These are phyloP conservation scores for Callospermophilus lateralis DNA, from an alignment of 2,113 vertebrate genomes.

Conservation along the genomic window DNA sequence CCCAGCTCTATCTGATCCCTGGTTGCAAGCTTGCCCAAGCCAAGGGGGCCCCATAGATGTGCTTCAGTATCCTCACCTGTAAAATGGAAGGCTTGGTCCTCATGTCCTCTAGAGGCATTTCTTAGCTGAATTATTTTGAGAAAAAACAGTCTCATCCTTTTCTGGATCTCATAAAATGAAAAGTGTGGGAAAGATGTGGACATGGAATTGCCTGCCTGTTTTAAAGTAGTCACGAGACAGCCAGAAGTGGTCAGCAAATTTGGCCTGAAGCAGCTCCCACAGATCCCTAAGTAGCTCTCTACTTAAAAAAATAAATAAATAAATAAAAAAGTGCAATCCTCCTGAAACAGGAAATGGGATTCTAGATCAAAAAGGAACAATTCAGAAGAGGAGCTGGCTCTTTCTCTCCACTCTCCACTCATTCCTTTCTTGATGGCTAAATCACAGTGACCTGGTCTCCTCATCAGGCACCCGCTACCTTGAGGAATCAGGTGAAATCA, in stretches of 20 bases:
- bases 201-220: neutral
- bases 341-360: neutral
- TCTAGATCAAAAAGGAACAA: neutral
- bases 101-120: neutral
- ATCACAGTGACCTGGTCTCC: neutral
- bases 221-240: neutral
- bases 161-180: neutral
- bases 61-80: neutral
- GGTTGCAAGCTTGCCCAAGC: neutral
- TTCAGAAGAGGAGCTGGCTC: neutral
- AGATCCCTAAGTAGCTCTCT: neutral
- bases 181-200: neutral
- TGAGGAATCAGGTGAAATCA: too few relatives aligned
- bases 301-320: neutral
- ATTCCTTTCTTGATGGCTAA: neutral
- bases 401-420: neutral
- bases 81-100: neutral
- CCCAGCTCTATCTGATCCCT: neutral
- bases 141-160: neutral
- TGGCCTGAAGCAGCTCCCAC: neutral
- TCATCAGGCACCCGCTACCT: neutral
- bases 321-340: neutral
- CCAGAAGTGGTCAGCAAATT: neutral
- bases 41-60: rapidly evolving
- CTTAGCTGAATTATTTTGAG: neutral